Base-by-base conservation (phyloP, 2,113 vertebrate species). In the Columbina picui region DNA sequence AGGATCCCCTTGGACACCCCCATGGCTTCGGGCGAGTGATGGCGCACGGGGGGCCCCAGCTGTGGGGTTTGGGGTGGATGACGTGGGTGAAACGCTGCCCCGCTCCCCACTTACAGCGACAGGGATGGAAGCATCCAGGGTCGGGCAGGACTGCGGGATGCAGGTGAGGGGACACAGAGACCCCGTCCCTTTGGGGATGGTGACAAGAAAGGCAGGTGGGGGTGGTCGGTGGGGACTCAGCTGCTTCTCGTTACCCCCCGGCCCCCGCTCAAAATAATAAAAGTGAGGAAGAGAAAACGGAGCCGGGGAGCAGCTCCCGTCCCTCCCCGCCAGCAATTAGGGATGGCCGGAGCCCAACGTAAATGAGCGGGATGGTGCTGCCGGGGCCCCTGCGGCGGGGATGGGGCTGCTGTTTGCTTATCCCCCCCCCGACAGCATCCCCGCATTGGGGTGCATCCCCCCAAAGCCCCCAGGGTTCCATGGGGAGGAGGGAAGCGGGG, bases 241-340 rank as follows among this genome's bases (percentile, higher is more conserved):
- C 84, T 93, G 84, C 80, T 91, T 69, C 70, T 91, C 41, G 38
- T 91, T 86, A 63, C 70, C 84, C 67, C 59, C 78, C 17, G 3
- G 11, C 5, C 57, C 47, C 8, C 1, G 1, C 17, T 91, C 84
- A 74, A 38, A 25, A 56, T 2, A 56, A 56, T 53, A 56, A 25
- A 47, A 52, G n/a, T 11, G 1, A 76, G 70, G 74, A 79, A 69
- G 47, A 64, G 80, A 50, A 74, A 38, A 59, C 38, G 36, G 60
- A 79, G 34, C 49, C 32, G 8, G 9, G 39, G 53, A 78, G 38
- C 82, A 76, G 74, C 68, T 74, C 88, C 50, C 13, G 2, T 52
- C 75, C 76, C 14, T 1, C 47, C 61, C 78, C 32, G 2, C 43
- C 78, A 64, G 82, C 78, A 80, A 67, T 56, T 45, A 71, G 74